A percentile compares a stretch with the other conserved stretches of the same genome.
Evolutionary conservation across 2,113 vertebrate species (phyloP).

Genomic region (Notarius quadriscutis): DNA sequence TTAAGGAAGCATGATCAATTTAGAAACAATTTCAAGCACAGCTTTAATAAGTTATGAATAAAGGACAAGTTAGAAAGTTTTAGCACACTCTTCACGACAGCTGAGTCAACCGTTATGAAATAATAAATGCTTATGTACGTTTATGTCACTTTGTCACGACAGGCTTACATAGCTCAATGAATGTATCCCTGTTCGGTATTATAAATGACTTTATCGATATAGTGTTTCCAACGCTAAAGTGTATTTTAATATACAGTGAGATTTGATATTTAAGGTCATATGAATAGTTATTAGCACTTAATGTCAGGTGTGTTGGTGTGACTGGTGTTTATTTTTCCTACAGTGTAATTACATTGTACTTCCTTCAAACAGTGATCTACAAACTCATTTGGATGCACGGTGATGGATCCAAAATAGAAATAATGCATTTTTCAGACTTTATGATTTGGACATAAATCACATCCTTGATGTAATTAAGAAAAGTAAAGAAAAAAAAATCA

Average conservation of each 20-base stretch:
- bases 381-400: slow-evolving; percentile 52
- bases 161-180: not conserved
- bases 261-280: not conserved
- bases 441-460: slow-evolving; percentile 73
- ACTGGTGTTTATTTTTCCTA: not conserved
- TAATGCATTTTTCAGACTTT: slow-evolving; percentile 60
- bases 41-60: not conserved
- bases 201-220: not conserved
- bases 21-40: not conserved
- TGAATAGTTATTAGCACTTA: not conserved
- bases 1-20: not conserved
- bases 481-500: slow-evolving; percentile 24
- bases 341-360: not conserved
- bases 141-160: not conserved
- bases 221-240: not conserved
- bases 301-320: not conserved
- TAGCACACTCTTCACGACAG: not conserved
- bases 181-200: not conserved
- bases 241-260: not conserved
- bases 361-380: slow-evolving; percentile 52
- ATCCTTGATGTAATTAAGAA: slow-evolving; percentile 65
- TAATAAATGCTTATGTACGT: not conserved
- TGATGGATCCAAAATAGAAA: slow-evolving; percentile 69
- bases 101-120: not conserved
- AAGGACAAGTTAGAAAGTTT: not conserved